Evolutionary conservation across 2,797 vertebrate genomes (phyloP).

Genomic region (Pempheris klunzingeri): DNA sequence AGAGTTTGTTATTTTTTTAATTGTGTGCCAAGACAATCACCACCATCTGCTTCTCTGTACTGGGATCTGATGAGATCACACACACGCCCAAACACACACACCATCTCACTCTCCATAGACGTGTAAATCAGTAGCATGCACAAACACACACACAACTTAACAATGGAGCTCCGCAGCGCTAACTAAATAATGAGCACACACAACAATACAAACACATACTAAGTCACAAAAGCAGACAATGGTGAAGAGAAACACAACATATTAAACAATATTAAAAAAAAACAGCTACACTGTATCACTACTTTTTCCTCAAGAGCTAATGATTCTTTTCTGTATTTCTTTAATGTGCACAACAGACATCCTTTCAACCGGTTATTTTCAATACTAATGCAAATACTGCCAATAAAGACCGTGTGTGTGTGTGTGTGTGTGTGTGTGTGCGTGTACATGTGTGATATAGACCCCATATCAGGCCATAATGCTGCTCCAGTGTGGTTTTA

Average conservation of each 20-base stretch:
- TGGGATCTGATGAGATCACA: constrained; percentile 64
- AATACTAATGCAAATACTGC: constrained; percentile 29
- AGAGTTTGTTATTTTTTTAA: constrained; percentile 25
- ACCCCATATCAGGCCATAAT: constrained; percentile 13
- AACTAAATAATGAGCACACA: constrained; percentile 41
- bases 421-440: constrained; percentile 3
- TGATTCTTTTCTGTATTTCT: constrained; percentile 22
- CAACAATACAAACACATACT: background rate
- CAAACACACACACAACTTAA: constrained; percentile 31
- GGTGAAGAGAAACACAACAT: constrained; percentile 12
- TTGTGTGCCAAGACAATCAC: constrained; percentile 72
- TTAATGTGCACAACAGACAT: constrained; percentile 13
- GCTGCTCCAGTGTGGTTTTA: constrained; percentile 44
- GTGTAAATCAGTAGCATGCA: constrained; percentile 22
- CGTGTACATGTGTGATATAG: background rate
- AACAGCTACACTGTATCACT: background rate
- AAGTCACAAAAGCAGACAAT: constrained; percentile 15
- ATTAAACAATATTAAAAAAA: constrained; percentile 11
- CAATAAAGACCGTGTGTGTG: background rate
- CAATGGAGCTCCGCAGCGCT: constrained; percentile 36
- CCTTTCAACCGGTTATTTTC: background rate
- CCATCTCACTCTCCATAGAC: constrained; percentile 20
- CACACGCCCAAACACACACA: constrained; percentile 27
- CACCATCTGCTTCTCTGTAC: constrained; percentile 74
- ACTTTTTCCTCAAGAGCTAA: constrained; percentile 2